Percentiles rank a stretch among this genome's conserved stretches.
These are phyloP conservation scores for Grallaria varia DNA, from an alignment of 2,113 vertebrate species.

Conservation along the genomic window DNA sequence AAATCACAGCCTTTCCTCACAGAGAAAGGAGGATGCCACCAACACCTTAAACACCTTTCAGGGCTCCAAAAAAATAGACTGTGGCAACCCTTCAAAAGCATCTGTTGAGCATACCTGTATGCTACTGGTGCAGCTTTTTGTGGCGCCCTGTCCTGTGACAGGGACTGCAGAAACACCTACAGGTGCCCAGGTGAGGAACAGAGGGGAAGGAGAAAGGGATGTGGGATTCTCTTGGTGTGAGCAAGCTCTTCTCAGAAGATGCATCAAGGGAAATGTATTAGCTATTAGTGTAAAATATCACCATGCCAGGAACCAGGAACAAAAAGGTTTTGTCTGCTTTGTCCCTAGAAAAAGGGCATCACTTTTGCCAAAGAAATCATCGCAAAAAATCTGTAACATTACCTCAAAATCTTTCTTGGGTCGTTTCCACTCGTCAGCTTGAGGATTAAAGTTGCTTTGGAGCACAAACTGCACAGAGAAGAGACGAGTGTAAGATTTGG, in stretches of 20 bases:
- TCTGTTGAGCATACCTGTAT: rapidly evolving
- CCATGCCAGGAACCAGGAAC: background rate
- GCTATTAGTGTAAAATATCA: background rate
- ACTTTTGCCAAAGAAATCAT: background rate
- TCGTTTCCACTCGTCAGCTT: slow-evolving; percentile 56
- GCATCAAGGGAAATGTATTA: background rate
- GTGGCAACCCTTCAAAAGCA: background rate
- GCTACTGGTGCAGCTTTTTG: background rate
- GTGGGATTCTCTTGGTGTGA: background rate
- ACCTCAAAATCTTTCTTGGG: slow-evolving; percentile 78
- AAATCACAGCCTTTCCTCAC: background rate
- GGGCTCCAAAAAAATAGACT: background rate
- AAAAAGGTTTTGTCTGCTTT: background rate
- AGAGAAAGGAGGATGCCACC: background rate
- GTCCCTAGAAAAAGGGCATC: background rate
- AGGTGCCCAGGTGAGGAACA: background rate
- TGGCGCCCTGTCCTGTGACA: background rate
- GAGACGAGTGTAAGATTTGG: background rate
- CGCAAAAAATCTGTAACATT: background rate
- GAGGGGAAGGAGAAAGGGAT: background rate
- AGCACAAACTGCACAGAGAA: slow-evolving; percentile 74
- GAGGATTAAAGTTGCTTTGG: slow-evolving; percentile 73
- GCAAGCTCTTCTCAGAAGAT: background rate
- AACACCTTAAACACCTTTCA: background rate
- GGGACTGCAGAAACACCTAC: background rate